Evolutionary conservation across 2,888 invertebrate genomes (phyloP).

Genomic region (Acleris sparsana): DNA sequence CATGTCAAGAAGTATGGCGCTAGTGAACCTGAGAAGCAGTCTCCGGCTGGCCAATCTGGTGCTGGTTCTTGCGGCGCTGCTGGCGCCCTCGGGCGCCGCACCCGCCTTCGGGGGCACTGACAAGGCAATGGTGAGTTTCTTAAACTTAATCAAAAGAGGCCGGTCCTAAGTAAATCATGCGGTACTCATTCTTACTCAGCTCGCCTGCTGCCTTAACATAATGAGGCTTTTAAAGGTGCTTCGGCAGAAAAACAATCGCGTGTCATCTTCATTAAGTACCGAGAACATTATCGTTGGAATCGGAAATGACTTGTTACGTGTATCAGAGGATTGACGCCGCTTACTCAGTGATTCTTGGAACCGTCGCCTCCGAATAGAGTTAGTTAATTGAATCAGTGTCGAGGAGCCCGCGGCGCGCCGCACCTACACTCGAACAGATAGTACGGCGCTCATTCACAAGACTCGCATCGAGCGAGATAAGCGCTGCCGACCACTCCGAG

Average conservation of each 20-base stretch:
- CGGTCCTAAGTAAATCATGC: too few species aligned
- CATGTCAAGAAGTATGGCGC: constrained; percentile 63
- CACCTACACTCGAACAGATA: constrained; percentile 49
- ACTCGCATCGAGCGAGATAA: constrained; percentile 58
- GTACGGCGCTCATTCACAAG: constrained; percentile 73
- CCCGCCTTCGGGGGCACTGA: constrained; percentile 72
- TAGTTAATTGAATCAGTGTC: constrained; percentile 48
- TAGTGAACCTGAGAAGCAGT: constrained; percentile 61
- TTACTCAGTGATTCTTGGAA: constrained; percentile 54
- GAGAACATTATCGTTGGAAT: constrained; percentile 46
- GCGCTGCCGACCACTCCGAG: constrained; percentile 44
- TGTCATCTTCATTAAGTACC: constrained; percentile 4
- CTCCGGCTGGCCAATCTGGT: constrained; percentile 67
- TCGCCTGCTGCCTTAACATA: neutral
- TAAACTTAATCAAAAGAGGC: neutral
- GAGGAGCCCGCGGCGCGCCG: constrained; percentile 43
- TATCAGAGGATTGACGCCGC: constrained; percentile 18
- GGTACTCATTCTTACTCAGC: neutral
- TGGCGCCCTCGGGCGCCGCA: constrained; percentile 70
- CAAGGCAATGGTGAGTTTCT: constrained; percentile 68
- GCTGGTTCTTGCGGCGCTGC: constrained; percentile 59
- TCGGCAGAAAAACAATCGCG: constrained; percentile 3
- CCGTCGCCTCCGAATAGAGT: constrained; percentile 54
- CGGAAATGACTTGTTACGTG: constrained; percentile 60
- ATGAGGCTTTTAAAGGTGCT: neutral